These are phyloP conservation scores for Callorhinus ursinus DNA, from an alignment of 2,113 vertebrate genomes.

Conservation along the genomic window DNA sequence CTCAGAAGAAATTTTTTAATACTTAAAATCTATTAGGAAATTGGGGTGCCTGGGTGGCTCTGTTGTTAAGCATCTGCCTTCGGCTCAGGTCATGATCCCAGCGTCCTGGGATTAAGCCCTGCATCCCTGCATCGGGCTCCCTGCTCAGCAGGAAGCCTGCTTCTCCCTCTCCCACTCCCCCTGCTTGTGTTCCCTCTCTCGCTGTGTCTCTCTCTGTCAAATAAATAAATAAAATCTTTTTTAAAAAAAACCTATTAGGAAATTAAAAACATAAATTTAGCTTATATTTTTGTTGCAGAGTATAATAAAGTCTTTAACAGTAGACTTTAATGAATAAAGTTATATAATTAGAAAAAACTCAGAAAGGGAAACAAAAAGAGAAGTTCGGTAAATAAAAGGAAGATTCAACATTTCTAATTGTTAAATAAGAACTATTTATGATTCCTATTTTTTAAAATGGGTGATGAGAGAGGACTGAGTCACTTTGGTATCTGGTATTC, in stretches of 20 bases:
- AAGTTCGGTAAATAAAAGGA: not conserved
- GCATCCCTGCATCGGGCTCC: too few species aligned
- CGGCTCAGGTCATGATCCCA: too few species aligned
- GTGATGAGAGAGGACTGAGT: not conserved
- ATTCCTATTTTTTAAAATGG: not conserved
- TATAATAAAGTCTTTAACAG: not conserved
- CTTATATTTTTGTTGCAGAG: not conserved
- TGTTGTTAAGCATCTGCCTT: too few species aligned
- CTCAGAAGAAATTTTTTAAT: too few species aligned
- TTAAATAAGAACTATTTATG: not conserved
- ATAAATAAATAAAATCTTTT: too few species aligned
- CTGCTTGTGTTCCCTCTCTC: too few species aligned
- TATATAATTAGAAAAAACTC: not conserved
- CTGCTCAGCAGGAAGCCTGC: too few species aligned
- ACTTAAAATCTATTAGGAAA: too few species aligned
- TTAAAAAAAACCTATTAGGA: not conserved
- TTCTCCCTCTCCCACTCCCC: too few species aligned
- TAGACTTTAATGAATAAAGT: slow-evolving; percentile 37
- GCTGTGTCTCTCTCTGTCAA: too few species aligned
- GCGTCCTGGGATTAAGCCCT: too few species aligned
- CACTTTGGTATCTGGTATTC: slow-evolving; percentile 15
- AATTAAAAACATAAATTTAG: slow-evolving; percentile 1
- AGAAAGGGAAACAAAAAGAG: not conserved
- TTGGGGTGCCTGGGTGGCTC: too few species aligned
- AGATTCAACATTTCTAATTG: not conserved